phyloP scores from a whole-genome alignment of 2,113 vertebrate species.

The Corythornis madagascariensis region DNA sequence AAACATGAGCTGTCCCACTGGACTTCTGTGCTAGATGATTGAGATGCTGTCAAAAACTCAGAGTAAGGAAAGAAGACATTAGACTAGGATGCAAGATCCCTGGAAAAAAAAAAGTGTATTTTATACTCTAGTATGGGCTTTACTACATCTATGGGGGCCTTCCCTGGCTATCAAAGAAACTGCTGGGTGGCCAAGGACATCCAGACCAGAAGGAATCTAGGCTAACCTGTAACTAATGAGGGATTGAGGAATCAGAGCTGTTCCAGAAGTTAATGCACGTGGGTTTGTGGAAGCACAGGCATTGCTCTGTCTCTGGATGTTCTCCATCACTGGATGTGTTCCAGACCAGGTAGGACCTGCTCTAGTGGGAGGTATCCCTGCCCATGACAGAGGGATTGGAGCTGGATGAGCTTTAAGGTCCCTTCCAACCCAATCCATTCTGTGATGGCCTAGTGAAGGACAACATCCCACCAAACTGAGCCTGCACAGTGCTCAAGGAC shows the following conservation, averaged over 20 bases:
- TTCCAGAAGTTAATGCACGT: accelerated
- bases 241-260: neutral
- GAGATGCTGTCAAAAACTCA: neutral
- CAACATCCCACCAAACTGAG: accelerated
- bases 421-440: too few relatives aligned
- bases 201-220: neutral
- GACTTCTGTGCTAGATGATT: neutral
- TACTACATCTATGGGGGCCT: neutral
- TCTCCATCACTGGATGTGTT: too few relatives aligned
- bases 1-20: neutral
- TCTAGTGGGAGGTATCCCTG: too few relatives aligned
- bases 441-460: neutral
- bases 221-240: accelerated
- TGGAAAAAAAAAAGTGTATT: neutral
- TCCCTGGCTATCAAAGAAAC: neutral
- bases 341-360: too few relatives aligned
- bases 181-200: neutral
- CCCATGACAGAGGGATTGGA: too few relatives aligned
- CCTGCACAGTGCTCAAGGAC: accelerated
- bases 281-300: accelerated
- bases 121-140: neutral
- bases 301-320: too few relatives aligned
- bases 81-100: neutral
- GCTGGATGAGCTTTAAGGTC: too few relatives aligned
- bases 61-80: neutral